A percentile compares a stretch with the other conserved stretches of the same genome.
Conservation (phyloP, 2,888 invertebrate species). For the Clostera curtula region DNA sequence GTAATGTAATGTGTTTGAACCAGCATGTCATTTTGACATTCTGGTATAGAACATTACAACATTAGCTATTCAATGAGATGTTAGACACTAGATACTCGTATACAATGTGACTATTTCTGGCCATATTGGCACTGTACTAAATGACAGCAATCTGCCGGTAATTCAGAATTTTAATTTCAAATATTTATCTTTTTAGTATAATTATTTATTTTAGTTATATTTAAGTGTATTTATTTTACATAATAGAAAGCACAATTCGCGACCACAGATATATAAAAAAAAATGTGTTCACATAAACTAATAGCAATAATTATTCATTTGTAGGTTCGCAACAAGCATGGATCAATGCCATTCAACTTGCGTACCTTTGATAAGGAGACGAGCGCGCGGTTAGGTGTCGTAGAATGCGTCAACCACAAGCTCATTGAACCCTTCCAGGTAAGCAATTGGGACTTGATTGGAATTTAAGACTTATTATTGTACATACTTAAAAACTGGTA, state of each 20-base stretch:
- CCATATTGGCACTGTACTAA: no score
- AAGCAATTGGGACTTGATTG: constrained; percentile 4
- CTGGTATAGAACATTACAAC: constrained; percentile 41
- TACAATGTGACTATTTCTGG: no score
- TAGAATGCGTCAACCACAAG: constrained; percentile 98
- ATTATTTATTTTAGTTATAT: no score
- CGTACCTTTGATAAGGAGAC: constrained; percentile 97
- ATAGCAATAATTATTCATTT: constrained; percentile 7
- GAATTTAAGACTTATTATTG: neutral
- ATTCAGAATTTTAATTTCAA: no score
- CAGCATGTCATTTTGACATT: constrained; percentile 22
- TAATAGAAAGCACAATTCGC: no score
- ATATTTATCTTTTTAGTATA: no score
- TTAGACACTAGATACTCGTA: no score
- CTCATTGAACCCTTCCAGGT: constrained; percentile 99
- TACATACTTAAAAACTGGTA: no score
- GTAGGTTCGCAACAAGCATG: constrained; percentile 90
- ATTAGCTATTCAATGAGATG: constrained; percentile 9
- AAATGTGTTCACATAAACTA: no score
- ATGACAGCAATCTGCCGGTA: no score
- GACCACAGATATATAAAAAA: no score
- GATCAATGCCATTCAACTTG: constrained; percentile 98
- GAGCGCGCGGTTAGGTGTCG: constrained; percentile 97
- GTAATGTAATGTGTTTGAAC: constrained; percentile 40
- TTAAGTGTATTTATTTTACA: constrained; percentile 2